phyloP scores from a whole-genome alignment of 1,140 invertebrate genomes.

The Zeugodacus cucurbitae region DNA sequence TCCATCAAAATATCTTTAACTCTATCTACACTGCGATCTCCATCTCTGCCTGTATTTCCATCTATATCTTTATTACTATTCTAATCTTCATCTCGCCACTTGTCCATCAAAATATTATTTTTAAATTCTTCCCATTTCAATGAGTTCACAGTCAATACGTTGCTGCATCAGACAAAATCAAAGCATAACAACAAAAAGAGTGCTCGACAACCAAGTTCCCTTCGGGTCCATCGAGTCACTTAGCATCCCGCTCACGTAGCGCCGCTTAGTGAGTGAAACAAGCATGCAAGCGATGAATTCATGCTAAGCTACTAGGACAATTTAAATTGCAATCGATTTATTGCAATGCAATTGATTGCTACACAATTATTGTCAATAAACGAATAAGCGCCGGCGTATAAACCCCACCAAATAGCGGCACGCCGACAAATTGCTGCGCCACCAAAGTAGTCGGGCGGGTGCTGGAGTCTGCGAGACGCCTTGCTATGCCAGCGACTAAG shows the following conservation, averaged over 20 bases:
- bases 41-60: too few relatives aligned
- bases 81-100: neutral
- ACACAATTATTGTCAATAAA: conserved; percentile 34
- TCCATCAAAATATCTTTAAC: too few relatives aligned
- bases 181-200: neutral
- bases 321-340: conserved; percentile 25
- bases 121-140: neutral
- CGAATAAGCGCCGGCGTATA: neutral
- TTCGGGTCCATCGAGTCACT: neutral
- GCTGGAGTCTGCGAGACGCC: neutral
- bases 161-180: neutral
- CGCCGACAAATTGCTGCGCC: neutral
- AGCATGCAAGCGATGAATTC: neutral
- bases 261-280: neutral
- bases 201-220: neutral
- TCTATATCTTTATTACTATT: neutral
- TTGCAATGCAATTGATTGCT: conserved; percentile 18
- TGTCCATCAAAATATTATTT: neutral
- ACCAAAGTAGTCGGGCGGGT: neutral
- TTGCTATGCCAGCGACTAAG: neutral
- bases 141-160: neutral
- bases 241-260: neutral
- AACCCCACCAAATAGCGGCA: neutral
- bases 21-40: too few relatives aligned
- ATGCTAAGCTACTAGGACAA: neutral